These are phyloP conservation scores for Muscicapa comitata DNA, from an alignment of 2,797 vertebrate genomes.

Conservation along the genomic window DNA sequence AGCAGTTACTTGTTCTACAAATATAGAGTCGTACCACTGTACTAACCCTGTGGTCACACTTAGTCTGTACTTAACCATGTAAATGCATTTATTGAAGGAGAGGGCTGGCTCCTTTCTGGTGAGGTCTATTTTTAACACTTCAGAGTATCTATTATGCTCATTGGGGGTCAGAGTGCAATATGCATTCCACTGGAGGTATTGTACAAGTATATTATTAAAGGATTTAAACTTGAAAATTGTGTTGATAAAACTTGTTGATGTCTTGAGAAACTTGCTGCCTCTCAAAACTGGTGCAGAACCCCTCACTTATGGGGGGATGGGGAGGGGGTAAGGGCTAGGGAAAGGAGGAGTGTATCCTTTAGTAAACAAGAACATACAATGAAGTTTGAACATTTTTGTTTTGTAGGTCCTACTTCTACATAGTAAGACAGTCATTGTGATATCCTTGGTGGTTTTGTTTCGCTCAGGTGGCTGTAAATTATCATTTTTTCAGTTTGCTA, in stretches of 20 bases:
- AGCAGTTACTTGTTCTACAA: background rate
- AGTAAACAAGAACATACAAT: background rate
- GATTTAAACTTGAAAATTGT: conserved; percentile 5
- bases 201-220: background rate
- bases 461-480: background rate
- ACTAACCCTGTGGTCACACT: background rate
- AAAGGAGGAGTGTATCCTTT: background rate
- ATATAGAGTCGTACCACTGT: background rate
- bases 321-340: background rate
- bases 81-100: conserved; percentile 8
- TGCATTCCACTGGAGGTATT: background rate
- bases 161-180: background rate
- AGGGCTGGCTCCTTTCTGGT: conserved; percentile 33
- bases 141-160: background rate
- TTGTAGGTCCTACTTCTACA: background rate
- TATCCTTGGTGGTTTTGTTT: background rate
- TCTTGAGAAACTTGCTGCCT: background rate
- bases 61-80: background rate
- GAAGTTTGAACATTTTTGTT: background rate
- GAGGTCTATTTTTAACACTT: conserved; percentile 33
- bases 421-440: background rate
- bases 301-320: background rate
- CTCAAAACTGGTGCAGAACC: background rate
- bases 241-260: background rate
- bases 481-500: background rate